A percentile compares a stretch with the other conserved stretches of the same genome.
These are phyloP conservation scores for Tachina fera DNA, from an alignment of 2,888 invertebrate genomes.

Conservation along the genomic window DNA sequence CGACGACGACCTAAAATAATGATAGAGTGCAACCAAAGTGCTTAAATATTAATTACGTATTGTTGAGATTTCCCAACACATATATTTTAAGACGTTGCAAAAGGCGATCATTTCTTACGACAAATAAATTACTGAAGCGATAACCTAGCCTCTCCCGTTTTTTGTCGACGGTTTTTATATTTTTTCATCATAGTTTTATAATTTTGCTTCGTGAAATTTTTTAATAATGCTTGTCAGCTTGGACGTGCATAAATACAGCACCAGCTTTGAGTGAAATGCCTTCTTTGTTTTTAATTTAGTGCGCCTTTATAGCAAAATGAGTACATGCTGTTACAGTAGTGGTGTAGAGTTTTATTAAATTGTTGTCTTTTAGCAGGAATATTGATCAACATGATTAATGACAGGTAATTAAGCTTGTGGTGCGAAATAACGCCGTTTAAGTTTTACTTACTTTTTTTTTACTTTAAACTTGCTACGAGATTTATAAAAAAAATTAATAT, in stretches of 20 bases:
- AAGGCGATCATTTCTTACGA: constrained; percentile 48
- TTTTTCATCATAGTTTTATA: background rate
- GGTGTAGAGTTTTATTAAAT: constrained; percentile 56
- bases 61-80: constrained; percentile 46
- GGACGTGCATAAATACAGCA: constrained; percentile 6
- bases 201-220: constrained; percentile 26
- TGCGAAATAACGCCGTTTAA: constrained; percentile 69
- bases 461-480: constrained; percentile 2
- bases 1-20: constrained; percentile 49
- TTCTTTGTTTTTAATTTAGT: constrained; percentile 45
- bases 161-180: background rate
- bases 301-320: background rate
- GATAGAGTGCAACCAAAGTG: constrained; percentile 73
- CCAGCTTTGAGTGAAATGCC: background rate
- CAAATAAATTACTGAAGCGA: constrained; percentile 67
- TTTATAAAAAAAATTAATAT: constrained; percentile 27
- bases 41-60: constrained; percentile 80
- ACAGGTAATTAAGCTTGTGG: constrained; percentile 71
- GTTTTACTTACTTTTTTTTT: background rate
- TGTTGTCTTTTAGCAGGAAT: constrained; percentile 71
- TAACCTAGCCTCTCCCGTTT: constrained; percentile 65
- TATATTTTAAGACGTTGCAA: constrained; percentile 16
- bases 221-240: background rate
- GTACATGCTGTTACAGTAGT: background rate
- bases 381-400: constrained; percentile 73